phyloP scores from a whole-genome alignment of 2,888 invertebrate species.

The Saturnia pavonia region DNA sequence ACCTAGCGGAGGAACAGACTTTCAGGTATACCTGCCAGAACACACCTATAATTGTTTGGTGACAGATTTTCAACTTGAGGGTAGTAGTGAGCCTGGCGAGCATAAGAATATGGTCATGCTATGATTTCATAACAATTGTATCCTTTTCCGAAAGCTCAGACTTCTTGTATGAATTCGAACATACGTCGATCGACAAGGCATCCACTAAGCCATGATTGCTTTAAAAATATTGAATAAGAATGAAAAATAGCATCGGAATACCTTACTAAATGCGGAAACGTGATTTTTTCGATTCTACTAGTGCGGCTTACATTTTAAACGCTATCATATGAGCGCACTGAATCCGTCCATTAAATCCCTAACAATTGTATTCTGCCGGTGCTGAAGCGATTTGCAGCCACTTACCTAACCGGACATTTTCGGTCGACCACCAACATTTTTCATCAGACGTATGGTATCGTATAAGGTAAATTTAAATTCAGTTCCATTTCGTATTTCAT shows the following conservation, averaged over 20 bases:
- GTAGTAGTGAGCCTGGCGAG: too few relatives aligned
- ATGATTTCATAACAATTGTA: too few relatives aligned
- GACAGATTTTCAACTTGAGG: too few relatives aligned
- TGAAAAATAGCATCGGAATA: background rate
- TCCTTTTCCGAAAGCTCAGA: too few relatives aligned
- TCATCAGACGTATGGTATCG: conserved; percentile 43
- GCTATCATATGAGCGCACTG: conserved; percentile 34
- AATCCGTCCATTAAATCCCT: conserved; percentile 48
- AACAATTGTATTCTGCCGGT: conserved; percentile 45
- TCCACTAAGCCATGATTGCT: too few relatives aligned
- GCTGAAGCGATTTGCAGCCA: conserved; percentile 55
- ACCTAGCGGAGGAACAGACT: too few relatives aligned
- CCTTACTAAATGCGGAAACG: conserved; percentile 14
- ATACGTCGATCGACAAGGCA: too few relatives aligned
- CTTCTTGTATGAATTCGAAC: too few relatives aligned
- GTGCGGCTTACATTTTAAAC: conserved; percentile 39
- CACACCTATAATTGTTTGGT: too few relatives aligned
- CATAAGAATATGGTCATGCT: too few relatives aligned
- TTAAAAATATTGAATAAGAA: background rate
- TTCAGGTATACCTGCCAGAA: too few relatives aligned
- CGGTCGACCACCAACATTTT: conserved; percentile 47
- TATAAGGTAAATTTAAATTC: conserved; percentile 33
- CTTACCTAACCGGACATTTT: conserved; percentile 49
- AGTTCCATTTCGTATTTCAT: background rate
- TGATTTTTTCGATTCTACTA: background rate